Percentiles rank a stretch among this genome's conserved stretches.
Evolutionary conservation across 2,888 invertebrate species (phyloP).

Genomic region (Therioaphis trifolii): DNA sequence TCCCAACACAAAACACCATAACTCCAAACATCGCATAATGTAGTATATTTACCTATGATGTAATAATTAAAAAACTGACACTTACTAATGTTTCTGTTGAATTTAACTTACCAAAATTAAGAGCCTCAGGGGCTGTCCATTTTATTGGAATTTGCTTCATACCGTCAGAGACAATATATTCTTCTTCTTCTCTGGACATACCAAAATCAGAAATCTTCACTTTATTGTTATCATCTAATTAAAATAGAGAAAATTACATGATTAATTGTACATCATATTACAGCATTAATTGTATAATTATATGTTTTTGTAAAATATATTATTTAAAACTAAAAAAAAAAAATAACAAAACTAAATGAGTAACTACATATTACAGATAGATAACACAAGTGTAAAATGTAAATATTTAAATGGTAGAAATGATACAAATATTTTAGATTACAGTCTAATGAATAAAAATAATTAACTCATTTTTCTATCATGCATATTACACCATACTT

Average conservation of each 20-base stretch:
- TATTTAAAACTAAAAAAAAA: too few relatives aligned
- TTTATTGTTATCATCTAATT: conserved; percentile 78
- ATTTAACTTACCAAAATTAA: conserved; percentile 82
- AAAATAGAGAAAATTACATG: conserved; percentile 66
- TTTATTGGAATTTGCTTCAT: conserved; percentile 99
- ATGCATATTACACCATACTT: too few relatives aligned
- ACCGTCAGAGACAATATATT: conserved; percentile 95
- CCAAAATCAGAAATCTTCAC: conserved; percentile 99
- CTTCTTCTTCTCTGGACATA: conserved; percentile 96
- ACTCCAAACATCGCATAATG: conserved; percentile 96
- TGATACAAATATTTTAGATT: too few relatives aligned
- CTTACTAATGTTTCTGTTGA: not conserved
- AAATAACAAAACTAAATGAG: too few relatives aligned
- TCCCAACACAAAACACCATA: conserved; percentile 97
- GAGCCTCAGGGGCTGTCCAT: conserved; percentile 97
- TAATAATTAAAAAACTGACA: conserved; percentile 39
- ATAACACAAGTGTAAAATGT: too few relatives aligned
- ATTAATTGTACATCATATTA: too few relatives aligned
- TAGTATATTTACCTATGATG: conserved; percentile 88
- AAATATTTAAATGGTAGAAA: too few relatives aligned
- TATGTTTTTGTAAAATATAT: too few relatives aligned
- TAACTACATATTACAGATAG: too few relatives aligned
- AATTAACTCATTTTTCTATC: too few relatives aligned
- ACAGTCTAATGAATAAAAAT: too few relatives aligned
- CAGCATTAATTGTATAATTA: too few relatives aligned